Evolutionary conservation across 2,888 invertebrate species (phyloP), one percentile per base, ranked within the genome.

Genomic region (Drosophila leonis): DNA sequence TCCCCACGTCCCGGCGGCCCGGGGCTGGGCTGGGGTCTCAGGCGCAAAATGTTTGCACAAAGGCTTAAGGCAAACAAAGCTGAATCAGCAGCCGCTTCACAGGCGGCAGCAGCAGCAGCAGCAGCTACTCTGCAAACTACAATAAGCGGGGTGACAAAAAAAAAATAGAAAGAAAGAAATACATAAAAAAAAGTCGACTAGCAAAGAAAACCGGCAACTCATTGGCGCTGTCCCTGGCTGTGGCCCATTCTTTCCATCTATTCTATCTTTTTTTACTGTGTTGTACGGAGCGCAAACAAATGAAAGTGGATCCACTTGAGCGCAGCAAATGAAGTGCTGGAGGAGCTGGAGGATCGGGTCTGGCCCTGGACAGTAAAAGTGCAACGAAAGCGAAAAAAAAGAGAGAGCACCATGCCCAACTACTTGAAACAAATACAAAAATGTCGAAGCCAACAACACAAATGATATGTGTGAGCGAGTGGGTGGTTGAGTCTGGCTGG

Each of bases 251-350:
- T 61, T 60, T 39, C 65, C 46, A 68, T 52, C 68, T 37, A 66
- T 48, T 68, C 55, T 61, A 44, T 49, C 24, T 52, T 20, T 65
- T 67, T 20, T 33, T 57, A 46, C 72, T 62, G 68, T 77, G 65
- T 73, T 75, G 64, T 80, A 72, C 70, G 49, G 56, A 79, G 70
- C 75, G 84, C 91, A 90, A 90, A 91, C 89, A 90, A 91, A 90
- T 91, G 89, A 90, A 90, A 90, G 89, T 90, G 89, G 89, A 91
- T 88, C 89, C 91, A 91, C 89, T 90, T 90, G 90, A 90, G 90
- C 87, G 87, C 84, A 78, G 90, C 84, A 90, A 90, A 90, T 91
- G 89, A 90, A 90, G 89, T 87, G 87, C 78, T 84, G 67, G 72
- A 73, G 83, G 71, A 80, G 72, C 56, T 63, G 72, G 70, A 74